Percentiles rank a stretch among this genome's conserved stretches.
Evolutionary conservation across 2,113 vertebrate species (phyloP).

Genomic region (Vireo altiloquus): DNA sequence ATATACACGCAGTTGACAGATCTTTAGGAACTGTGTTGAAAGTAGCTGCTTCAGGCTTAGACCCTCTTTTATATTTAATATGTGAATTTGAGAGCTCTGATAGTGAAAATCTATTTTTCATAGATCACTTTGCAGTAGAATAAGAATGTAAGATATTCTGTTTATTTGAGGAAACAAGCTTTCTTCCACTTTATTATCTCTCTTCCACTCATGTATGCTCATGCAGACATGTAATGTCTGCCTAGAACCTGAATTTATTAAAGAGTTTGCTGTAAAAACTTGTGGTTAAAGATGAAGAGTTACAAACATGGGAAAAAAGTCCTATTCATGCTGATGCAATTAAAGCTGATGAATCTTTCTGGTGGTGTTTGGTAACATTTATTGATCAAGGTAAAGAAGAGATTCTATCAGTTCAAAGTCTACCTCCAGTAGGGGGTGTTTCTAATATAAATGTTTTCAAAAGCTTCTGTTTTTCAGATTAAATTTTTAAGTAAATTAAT

Average conservation of each 20-base stretch:
- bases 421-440: not conserved
- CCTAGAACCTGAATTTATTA: not conserved
- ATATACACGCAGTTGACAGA: not conserved
- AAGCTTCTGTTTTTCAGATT: not conserved
- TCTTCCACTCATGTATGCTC: not conserved
- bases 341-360: not conserved
- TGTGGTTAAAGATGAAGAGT: not conserved
- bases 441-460: not conserved
- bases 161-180: not conserved
- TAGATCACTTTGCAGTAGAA: not conserved
- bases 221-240: not conserved
- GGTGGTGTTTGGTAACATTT: not conserved
- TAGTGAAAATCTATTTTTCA: not conserved
- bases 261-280: not conserved
- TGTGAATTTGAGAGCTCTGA: not conserved
- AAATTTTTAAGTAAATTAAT: not conserved
- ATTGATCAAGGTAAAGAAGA: not conserved
- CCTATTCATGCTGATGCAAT: not conserved
- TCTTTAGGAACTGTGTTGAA: not conserved
- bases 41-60: not conserved
- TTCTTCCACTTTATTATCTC: not conserved
- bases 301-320: not conserved
- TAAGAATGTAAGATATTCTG: not conserved
- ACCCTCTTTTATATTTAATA: not conserved
- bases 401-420: not conserved